Evolutionary conservation across 2,888 invertebrate species (phyloP), one percentile per base, ranked within the genome.

Genomic region (Apamea sordens): DNA sequence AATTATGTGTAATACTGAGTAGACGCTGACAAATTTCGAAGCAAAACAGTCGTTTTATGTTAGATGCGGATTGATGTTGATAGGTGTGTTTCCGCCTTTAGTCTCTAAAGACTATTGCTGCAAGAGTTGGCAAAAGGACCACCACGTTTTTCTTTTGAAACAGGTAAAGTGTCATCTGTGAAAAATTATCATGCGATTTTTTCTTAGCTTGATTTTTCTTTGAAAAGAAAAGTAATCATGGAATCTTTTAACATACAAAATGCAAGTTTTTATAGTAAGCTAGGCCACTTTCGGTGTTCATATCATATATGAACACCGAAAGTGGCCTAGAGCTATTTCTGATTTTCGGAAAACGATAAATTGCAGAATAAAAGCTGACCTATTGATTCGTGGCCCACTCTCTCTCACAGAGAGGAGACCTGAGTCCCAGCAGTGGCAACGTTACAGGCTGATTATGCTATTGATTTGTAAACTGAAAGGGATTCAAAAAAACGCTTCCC

Each of bases 11-110:
- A 87, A 84, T 73, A 84, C 41, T 76, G 63, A 76, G 73, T 75
- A 75, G 75, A 87, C 87, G 50, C 69, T 72, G 84, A 84, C 84
- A 84, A 84, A 84, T 86, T 73, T 83, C 44, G n/a, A 87, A 53
- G 79, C 73, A 73, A 84, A 84, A 64, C 71, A 36, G 72, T 56
- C 64, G 79, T 79, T 81, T 87, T 76, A 82, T 81, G 68, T 69
- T 70, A 28, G n/a, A 68, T 53, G 64, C 74, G 72, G 73, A 87
- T 73, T 86, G 77, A 86, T 76, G 83, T 78, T 76, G 74, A 86
- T 86, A 64, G 53, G 69, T 77, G 69, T 84, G 72, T 73, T 82
- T 88, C 88, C 77, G 74, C 36, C 73, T 87, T 59, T 64, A 78
- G 61, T 56, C 28, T 79, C 4, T 47, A n/a, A 28, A 72, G 21